phyloP scores from a whole-genome alignment of 2,113 vertebrate species.

The Emydocephalus ijimae region DNA sequence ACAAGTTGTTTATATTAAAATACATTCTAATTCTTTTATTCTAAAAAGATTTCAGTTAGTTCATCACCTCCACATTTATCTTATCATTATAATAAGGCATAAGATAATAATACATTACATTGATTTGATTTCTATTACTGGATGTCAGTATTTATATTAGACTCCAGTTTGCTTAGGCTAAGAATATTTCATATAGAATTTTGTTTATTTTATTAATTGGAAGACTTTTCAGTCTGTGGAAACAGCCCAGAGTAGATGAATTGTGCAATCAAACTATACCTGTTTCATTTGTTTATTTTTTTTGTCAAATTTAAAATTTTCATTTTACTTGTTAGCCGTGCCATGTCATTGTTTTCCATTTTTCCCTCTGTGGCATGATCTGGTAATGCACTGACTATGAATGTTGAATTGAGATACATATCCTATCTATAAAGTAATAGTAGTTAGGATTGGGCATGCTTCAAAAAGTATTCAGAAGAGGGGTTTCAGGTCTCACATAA shows the following conservation, averaged over 20 bases:
- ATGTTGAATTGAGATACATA: conserved; percentile 15
- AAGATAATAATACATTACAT: not conserved
- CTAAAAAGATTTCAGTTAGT: not conserved
- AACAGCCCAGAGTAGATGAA: not conserved
- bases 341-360: not conserved
- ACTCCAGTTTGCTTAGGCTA: not conserved
- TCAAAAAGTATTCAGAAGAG: not conserved
- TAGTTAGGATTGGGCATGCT: not conserved
- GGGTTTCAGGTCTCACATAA: not conserved
- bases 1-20: not conserved
- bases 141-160: not conserved
- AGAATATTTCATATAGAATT: not conserved
- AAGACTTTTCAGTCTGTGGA: not conserved
- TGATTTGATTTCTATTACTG: not conserved
- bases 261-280: not conserved
- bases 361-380: not conserved
- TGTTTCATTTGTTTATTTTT: not conserved
- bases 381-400: conserved; percentile 31
- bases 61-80: not conserved
- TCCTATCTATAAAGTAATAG: conserved; percentile 19
- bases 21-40: not conserved
- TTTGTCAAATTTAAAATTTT: not conserved
- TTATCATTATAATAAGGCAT: not conserved
- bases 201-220: not conserved
- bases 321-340: not conserved